A percentile compares a stretch with the other conserved stretches of the same genome.
These are phyloP conservation scores for Hoplostethus atlanticus DNA, from an alignment of 2,797 vertebrate species.

Conservation along the genomic window DNA sequence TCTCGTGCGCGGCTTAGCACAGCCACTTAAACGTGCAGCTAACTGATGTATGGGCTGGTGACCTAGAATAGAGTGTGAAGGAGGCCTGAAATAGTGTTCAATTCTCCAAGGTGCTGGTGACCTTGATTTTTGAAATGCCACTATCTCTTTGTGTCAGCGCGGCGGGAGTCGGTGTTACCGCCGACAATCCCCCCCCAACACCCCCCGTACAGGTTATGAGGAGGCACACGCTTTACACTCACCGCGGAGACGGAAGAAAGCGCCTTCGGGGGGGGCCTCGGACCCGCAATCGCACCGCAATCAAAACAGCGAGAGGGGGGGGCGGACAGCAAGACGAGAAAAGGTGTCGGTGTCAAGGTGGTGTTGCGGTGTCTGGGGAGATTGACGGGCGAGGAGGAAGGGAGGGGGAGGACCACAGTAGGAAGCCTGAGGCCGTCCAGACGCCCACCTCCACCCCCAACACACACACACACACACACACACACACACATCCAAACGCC, in stretches of 20 bases:
- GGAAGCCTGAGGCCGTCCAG: slow-evolving; percentile 39
- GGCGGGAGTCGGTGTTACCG: slow-evolving; percentile 12
- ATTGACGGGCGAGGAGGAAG: slow-evolving; percentile 47
- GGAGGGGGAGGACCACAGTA: slow-evolving; percentile 18
- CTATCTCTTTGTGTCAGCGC: slow-evolving; percentile 55
- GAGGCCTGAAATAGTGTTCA: slow-evolving; percentile 59
- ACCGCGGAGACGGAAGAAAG: slow-evolving; percentile 16
- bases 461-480: slow-evolving; percentile 48
- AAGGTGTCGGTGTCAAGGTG: slow-evolving; percentile 74
- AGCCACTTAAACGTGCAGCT: slow-evolving; percentile 53
- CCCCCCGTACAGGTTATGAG: slow-evolving; percentile 20
- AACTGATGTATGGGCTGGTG: slow-evolving; percentile 61
- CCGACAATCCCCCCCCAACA: slow-evolving; percentile 6
- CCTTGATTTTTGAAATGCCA: slow-evolving; percentile 72
- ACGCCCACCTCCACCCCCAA: not conserved
- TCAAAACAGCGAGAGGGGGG: slow-evolving; percentile 44
- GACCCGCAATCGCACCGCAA: slow-evolving; percentile 32
- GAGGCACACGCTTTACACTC: slow-evolving; percentile 20
- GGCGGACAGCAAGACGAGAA: slow-evolving; percentile 49
- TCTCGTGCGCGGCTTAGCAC: slow-evolving; percentile 46
- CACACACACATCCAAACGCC: slow-evolving; percentile 37
- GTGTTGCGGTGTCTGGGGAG: slow-evolving; percentile 46
- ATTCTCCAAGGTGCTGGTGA: slow-evolving; percentile 78
- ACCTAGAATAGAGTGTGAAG: slow-evolving; percentile 72
- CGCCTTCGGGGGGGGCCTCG: slow-evolving; percentile 21